A percentile compares a stretch with the other conserved stretches of the same genome.
These are phyloP conservation scores for Gymnoscopelus microlampas DNA, from an alignment of 2,797 vertebrate genomes.

Conservation along the genomic window DNA sequence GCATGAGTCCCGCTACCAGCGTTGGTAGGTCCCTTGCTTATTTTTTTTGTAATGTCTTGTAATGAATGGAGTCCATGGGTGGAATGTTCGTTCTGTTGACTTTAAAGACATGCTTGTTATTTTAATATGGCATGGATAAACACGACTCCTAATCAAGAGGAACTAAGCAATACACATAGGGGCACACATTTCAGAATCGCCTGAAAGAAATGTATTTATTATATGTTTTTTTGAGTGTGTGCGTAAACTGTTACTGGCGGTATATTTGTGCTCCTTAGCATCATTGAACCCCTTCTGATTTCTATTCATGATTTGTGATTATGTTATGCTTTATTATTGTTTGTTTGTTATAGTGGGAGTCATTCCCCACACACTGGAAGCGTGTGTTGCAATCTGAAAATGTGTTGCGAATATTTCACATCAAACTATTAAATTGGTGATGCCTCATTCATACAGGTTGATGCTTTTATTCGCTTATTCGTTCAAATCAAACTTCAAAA, in stretches of 20 bases:
- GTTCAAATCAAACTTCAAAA: too few species aligned
- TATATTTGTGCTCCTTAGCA: constrained; percentile 1
- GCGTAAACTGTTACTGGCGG: neutral
- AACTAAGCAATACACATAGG: neutral
- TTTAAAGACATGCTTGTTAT: constrained; percentile 35
- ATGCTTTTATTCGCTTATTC: too few species aligned
- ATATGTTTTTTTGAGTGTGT: neutral
- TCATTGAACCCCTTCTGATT: neutral
- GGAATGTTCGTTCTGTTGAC: constrained; percentile 42
- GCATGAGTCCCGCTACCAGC: constrained; percentile 97
- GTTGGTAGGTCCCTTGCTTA: constrained; percentile 92
- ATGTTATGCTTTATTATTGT: neutral
- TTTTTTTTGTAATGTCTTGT: constrained; percentile 55
- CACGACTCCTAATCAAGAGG: neutral
- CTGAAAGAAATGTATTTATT: constrained; percentile 22
- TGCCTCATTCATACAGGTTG: too few species aligned
- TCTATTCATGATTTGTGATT: constrained; percentile 13
- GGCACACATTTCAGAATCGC: constrained; percentile 27
- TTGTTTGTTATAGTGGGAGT: constrained; percentile 13
- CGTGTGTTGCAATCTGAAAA: too few species aligned
- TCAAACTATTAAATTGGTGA: too few species aligned
- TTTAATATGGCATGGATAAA: constrained; percentile 10
- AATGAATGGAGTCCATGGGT: constrained; percentile 15
- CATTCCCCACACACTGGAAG: neutral
- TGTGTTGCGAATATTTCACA: too few species aligned